These are phyloP conservation scores for Oasisia sp. DNA, from an alignment of 2,888 invertebrate species.

Conservation along the genomic window DNA sequence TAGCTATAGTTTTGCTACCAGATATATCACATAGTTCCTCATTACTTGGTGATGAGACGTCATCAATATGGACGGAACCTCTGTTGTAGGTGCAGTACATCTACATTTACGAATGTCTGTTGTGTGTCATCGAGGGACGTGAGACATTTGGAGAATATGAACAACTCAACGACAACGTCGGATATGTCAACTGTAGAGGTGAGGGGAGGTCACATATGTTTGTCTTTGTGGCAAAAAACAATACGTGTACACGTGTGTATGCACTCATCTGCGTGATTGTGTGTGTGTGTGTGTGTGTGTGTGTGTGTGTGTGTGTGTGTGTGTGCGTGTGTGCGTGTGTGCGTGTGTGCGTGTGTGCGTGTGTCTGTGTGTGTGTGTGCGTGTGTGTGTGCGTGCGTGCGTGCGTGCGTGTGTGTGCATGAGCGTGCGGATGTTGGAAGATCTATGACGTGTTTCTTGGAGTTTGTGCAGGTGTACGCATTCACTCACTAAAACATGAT, in stretches of 20 bases:
- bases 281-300: not conserved
- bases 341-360: not conserved
- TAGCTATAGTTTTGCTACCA: not conserved
- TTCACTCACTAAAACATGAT: too few relatives aligned
- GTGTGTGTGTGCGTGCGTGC: too few relatives aligned
- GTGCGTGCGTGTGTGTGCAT: too few relatives aligned
- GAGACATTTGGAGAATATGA: not conserved
- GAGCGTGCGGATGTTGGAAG: too few relatives aligned
- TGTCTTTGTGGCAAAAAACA: too few relatives aligned
- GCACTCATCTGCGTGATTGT: too few relatives aligned
- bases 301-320: not conserved
- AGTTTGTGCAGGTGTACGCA: too few relatives aligned
- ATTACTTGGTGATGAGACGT: not conserved
- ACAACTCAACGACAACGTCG: not conserved
- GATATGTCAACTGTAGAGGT: not conserved
- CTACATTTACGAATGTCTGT: not conserved
- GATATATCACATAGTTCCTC: not conserved
- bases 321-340: not conserved
- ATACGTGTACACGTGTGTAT: too few relatives aligned
- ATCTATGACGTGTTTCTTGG: too few relatives aligned
- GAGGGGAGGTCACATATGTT: too few relatives aligned
- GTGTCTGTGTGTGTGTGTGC: not conserved
- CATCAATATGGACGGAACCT: not conserved
- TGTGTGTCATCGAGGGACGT: not conserved
- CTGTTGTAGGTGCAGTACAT: not conserved